Conservation (phyloP, 2,888 invertebrate genomes). For the Plemyria rubiginata region DNA sequence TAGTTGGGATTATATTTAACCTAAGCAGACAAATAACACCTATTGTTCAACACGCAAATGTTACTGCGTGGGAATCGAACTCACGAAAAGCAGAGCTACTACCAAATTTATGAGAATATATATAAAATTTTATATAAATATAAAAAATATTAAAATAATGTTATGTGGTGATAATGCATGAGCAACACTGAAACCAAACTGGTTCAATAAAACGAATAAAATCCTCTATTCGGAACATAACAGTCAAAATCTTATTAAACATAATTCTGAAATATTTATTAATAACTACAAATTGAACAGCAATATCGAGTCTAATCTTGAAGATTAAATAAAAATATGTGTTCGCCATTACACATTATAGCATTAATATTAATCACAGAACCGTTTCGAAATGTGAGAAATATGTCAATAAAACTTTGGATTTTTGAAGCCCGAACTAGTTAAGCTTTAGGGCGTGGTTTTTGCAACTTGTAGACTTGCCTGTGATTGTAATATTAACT, state of each 20-base stretch:
- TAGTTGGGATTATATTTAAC: no score
- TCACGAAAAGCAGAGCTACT: no score
- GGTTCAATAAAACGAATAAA: conserved; percentile 5
- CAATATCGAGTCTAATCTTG: conserved; percentile 26
- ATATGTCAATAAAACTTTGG: conserved; percentile 29
- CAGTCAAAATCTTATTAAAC: conserved; percentile 39
- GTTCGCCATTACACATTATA: conserved; percentile 40
- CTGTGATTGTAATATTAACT: no score
- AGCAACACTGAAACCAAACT: background rate
- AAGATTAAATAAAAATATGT: conserved; percentile 42
- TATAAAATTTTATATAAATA: no score
- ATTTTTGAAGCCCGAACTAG: no score
- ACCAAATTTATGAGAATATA: background rate
- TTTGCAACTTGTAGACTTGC: no score
- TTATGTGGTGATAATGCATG: background rate
- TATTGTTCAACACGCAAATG: no score
- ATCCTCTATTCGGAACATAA: background rate
- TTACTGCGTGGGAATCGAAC: no score
- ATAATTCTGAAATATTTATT: conserved; percentile 41
- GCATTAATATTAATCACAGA: conserved; percentile 39
- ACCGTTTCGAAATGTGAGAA: conserved; percentile 34
- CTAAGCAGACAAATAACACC: no score
- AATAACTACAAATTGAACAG: conserved; percentile 30
- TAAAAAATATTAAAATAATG: background rate
- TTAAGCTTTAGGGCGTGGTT: no score